phyloP scores from a whole-genome alignment of 2,797 vertebrate species.

The Anas bernieri region DNA sequence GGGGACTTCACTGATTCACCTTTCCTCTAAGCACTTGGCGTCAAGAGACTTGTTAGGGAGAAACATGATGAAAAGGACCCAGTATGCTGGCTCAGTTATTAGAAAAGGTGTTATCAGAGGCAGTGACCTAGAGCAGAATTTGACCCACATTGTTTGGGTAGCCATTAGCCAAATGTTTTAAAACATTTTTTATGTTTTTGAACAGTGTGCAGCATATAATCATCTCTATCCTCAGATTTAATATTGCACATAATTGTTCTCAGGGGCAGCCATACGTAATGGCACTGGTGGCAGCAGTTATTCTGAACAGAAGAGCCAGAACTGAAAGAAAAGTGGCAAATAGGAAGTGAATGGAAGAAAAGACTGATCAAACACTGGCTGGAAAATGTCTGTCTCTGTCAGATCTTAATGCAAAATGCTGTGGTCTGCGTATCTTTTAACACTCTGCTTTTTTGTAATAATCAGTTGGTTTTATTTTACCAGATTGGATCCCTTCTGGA shows the following conservation, averaged over 20 bases:
- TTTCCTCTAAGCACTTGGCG: not conserved
- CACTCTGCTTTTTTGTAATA: slow-evolving; percentile 52
- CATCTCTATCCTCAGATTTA: not conserved
- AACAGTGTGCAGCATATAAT: not conserved
- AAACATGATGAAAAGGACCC: not conserved
- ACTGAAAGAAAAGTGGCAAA: not conserved
- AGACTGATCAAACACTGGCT: slow-evolving; percentile 11
- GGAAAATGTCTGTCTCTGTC: not conserved
- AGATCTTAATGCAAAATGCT: not conserved
- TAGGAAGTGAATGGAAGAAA: not conserved
- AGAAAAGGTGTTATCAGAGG: not conserved
- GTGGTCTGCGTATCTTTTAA: slow-evolving; percentile 51
- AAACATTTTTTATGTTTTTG: not conserved
- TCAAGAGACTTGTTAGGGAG: not conserved
- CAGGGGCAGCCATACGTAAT: not conserved
- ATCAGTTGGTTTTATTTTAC: slow-evolving; percentile 47
- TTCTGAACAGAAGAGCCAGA: not conserved
- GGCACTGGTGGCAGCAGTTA: not conserved
- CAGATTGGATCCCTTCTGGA: slow-evolving; percentile 73
- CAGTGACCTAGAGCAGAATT: not conserved
- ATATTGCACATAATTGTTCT: not conserved
- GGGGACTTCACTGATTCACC: not conserved
- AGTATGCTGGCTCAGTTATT: not conserved
- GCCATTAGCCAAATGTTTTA: not conserved
- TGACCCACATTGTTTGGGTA: not conserved